Evolutionary conservation across 53 echinoderm and acorn worm genomes (phyloP).

Genomic region (Antedon mediterranea): DNA sequence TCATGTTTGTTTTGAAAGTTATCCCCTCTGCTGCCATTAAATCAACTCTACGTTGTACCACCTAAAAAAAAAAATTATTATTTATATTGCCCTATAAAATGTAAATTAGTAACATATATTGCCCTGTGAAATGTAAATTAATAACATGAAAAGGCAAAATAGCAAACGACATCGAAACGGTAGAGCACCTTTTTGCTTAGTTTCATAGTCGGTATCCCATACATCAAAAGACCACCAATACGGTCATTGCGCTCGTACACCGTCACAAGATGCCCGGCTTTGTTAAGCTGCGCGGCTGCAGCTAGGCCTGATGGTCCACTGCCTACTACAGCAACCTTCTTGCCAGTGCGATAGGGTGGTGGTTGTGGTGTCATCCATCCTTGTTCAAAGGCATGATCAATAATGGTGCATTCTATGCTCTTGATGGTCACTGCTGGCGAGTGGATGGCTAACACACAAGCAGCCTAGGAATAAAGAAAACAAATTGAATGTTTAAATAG

Average conservation of each 20-base stretch:
- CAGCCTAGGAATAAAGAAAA: constrained; percentile 36
- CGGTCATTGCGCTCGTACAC: constrained; percentile 91
- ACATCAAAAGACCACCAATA: constrained; percentile 78
- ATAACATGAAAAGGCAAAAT: neutral
- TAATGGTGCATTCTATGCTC: constrained; percentile 94
- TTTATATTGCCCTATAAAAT: too few relatives aligned
- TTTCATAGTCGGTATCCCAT: constrained; percentile 99
- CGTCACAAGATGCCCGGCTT: constrained; percentile 87
- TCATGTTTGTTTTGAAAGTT: constrained; percentile 50
- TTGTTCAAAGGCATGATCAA: constrained; percentile 96
- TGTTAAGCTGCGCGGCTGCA: constrained; percentile 89
- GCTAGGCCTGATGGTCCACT: constrained; percentile 90
- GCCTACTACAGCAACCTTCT: constrained; percentile 71
- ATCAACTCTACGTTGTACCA: constrained; percentile 63
- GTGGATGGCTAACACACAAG: constrained; percentile 89
- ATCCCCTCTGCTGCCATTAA: constrained; percentile 82
- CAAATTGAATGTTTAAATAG: neutral
- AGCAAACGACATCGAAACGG: neutral
- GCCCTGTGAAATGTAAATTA: too few relatives aligned
- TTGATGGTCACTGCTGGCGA: constrained; percentile 97
- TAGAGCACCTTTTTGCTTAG: constrained; percentile 79
- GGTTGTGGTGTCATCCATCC: constrained; percentile 95
- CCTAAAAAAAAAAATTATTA: constrained; percentile 23
- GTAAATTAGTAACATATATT: too few relatives aligned
- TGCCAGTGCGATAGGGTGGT: constrained; percentile 59